phyloP scores from a whole-genome alignment of 2,797 vertebrate species.

The Brachyrhaphis roseni region DNA sequence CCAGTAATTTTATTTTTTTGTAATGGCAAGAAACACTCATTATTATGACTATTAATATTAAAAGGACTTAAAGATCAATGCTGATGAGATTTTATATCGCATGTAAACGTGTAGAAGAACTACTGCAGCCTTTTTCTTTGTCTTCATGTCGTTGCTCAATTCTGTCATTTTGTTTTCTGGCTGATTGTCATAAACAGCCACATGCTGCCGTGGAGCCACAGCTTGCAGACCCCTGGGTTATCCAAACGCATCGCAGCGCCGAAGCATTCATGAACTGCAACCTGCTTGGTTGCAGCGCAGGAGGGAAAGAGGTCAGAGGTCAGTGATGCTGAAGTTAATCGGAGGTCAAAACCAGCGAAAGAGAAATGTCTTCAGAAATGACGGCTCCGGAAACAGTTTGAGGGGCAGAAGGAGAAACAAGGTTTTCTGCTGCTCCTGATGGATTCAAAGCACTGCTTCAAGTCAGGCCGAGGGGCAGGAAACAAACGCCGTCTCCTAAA shows the following conservation, averaged over 20 bases:
- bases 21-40: no score
- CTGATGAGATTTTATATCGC: no score
- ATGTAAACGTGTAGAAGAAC: no score
- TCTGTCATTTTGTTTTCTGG: neutral
- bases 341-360: neutral
- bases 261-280: neutral
- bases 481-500: neutral
- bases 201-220: neutral
- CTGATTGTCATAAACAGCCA: neutral
- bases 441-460: neutral
- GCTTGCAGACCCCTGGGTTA: neutral
- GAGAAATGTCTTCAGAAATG: neutral
- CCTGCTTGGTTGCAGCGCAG: neutral
- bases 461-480: neutral
- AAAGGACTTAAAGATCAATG: no score
- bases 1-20: no score
- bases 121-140: neutral
- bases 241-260: neutral
- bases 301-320: neutral
- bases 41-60: no score
- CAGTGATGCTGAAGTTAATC: neutral
- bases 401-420: neutral
- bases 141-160: neutral
- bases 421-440: neutral
- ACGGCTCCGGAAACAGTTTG: neutral